Evolutionary conservation across 2,113 vertebrate genomes (phyloP).

Genomic region (Orientallactaga bullata): DNA sequence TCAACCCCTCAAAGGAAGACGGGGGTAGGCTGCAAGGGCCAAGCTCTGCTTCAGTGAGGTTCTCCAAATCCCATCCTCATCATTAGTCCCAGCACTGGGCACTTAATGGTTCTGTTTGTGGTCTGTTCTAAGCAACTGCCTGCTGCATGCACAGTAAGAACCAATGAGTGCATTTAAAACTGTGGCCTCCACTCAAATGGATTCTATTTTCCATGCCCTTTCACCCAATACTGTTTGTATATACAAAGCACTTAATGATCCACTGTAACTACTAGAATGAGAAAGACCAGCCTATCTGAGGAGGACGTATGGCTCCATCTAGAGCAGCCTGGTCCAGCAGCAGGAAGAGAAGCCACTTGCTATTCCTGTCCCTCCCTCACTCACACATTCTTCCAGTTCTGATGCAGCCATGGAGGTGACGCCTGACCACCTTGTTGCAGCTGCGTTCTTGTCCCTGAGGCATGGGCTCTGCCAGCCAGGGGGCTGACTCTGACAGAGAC

Average conservation of each 20-base stretch:
- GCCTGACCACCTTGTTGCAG: accelerated
- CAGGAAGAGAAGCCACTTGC: not conserved
- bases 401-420: not conserved
- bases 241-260: not conserved
- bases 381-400: accelerated
- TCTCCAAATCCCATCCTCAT: not conserved
- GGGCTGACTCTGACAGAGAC: conserved; percentile 67
- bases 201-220: not conserved
- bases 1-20: not conserved
- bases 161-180: not conserved
- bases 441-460: not conserved
- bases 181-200: not conserved
- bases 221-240: not conserved
- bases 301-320: not conserved
- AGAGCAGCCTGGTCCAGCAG: not conserved
- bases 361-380: not conserved
- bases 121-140: not conserved
- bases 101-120: not conserved
- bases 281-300: not conserved
- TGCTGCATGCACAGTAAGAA: not conserved
- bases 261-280: not conserved
- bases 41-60: not conserved
- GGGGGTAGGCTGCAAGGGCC: not conserved
- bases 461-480: not conserved
- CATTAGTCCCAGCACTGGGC: not conserved